Percentiles rank a stretch among this genome's conserved stretches.
These are phyloP conservation scores for Chrysodeixis includens DNA, from an alignment of 2,888 invertebrate genomes.

Conservation along the genomic window DNA sequence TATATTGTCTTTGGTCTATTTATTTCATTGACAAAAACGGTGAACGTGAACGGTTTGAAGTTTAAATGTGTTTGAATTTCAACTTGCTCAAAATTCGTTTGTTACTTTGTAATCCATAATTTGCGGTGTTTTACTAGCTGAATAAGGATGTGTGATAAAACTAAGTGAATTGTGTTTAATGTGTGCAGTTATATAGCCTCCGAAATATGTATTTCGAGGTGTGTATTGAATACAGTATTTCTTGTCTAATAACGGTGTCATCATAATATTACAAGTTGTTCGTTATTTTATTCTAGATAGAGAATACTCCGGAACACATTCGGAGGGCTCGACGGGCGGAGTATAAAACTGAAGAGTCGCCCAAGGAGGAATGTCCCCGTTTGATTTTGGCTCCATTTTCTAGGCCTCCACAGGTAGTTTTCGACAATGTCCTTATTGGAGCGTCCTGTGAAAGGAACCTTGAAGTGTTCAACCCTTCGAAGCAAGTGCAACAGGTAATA, in stretches of 20 bases:
- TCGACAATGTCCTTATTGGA: slow-evolving; percentile 91
- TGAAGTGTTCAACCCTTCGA: slow-evolving; percentile 89
- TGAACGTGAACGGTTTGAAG: slow-evolving; percentile 50
- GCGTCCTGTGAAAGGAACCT: slow-evolving; percentile 86
- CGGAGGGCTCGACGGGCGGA: slow-evolving; percentile 74
- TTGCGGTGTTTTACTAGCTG: not conserved
- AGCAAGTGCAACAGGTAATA: slow-evolving; percentile 80
- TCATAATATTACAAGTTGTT: not conserved
- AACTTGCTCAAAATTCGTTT: slow-evolving; percentile 49
- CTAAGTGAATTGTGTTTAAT: slow-evolving; percentile 20
- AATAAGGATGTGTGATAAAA: slow-evolving; percentile 22
- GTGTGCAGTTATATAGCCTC: slow-evolving; percentile 13
- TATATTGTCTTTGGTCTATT: slow-evolving; percentile 10
- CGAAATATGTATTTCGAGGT: slow-evolving; percentile 56
- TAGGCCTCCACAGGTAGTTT: slow-evolving; percentile 91
- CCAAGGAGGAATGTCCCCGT: slow-evolving; percentile 84
- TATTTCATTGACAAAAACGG: slow-evolving; percentile 19
- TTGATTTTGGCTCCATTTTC: slow-evolving; percentile 91
- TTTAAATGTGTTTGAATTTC: slow-evolving; percentile 50
- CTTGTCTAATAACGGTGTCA: not conserved
- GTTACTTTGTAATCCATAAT: slow-evolving; percentile 8
- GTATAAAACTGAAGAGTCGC: slow-evolving; percentile 68
- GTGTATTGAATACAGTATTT: slow-evolving; percentile 17
- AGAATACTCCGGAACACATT: slow-evolving; percentile 85
- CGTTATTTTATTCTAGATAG: slow-evolving; percentile 72